These are phyloP conservation scores for Eupithecia dodoneata DNA, from an alignment of 2,888 invertebrate species.

Conservation along the genomic window DNA sequence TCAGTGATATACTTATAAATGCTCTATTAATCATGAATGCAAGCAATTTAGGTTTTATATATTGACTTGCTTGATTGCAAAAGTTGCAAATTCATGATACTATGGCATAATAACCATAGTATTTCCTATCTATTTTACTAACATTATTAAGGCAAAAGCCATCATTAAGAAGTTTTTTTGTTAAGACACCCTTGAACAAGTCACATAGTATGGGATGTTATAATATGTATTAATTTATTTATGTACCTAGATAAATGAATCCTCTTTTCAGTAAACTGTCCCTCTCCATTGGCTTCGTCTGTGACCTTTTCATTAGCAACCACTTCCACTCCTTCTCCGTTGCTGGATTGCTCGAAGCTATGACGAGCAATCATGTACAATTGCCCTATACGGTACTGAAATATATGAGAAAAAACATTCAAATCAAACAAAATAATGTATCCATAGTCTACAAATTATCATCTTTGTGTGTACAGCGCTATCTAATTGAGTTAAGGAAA, in stretches of 20 bases:
- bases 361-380: slow-evolving; percentile 98
- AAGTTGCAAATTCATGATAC: too few relatives aligned
- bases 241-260: slow-evolving; percentile 93
- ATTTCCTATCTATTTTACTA: neutral
- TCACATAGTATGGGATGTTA: too few relatives aligned
- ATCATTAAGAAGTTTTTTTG: neutral
- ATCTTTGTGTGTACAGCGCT: too few relatives aligned
- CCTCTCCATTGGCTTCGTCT: slow-evolving; percentile 91
- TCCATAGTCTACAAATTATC: too few relatives aligned
- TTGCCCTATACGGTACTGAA: slow-evolving; percentile 95
- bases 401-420: slow-evolving; percentile 42
- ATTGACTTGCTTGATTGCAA: too few relatives aligned
- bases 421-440: too few relatives aligned
- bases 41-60: neutral
- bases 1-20: too few relatives aligned
- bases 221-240: neutral
- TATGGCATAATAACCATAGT: too few relatives aligned
- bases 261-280: slow-evolving; percentile 95
- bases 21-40: neutral
- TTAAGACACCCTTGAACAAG: too few relatives aligned
- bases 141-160: neutral
- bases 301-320: slow-evolving; percentile 92
- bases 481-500: too few relatives aligned
- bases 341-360: slow-evolving; percentile 94
- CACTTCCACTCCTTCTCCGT: slow-evolving; percentile 96